Evolutionary conservation across 2,888 invertebrate genomes (phyloP).

Genomic region (Xylocampa areola): DNA sequence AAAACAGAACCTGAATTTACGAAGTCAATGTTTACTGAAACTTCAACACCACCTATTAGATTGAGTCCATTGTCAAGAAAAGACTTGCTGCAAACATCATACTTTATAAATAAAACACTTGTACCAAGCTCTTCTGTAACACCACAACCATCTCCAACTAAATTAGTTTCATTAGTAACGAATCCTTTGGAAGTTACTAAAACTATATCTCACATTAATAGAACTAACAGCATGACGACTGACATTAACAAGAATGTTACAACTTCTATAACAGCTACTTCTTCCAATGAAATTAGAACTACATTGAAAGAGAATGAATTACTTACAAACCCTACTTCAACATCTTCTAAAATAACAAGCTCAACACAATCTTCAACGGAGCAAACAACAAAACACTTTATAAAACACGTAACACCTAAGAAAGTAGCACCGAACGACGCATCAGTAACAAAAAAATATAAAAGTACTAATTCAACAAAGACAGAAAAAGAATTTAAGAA

Average conservation of each 20-base stretch:
- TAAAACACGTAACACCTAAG: conserved; percentile 48
- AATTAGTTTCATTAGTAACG: conserved; percentile 51
- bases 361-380: conserved; percentile 44
- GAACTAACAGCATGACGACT: conserved; percentile 86
- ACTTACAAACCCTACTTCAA: conserved; percentile 49
- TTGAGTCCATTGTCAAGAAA: conserved; percentile 44
- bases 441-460: conserved; percentile 45
- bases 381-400: conserved; percentile 55
- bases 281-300: conserved; percentile 64
- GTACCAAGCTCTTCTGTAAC: conserved; percentile 54
- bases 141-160: conserved; percentile 44
- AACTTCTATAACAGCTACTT: conserved; percentile 74
- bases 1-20: conserved; percentile 72
- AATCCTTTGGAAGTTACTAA: conserved; percentile 50
- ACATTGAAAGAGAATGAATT: conserved; percentile 46
- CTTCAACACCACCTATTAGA: conserved; percentile 64
- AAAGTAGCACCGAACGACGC: conserved; percentile 49
- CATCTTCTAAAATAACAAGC: conserved; percentile 38
- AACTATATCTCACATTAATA: conserved; percentile 63
- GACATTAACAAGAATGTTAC: conserved; percentile 72
- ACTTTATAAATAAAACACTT: conserved; percentile 33
- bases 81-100: conserved; percentile 31
- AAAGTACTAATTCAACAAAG: conserved; percentile 46
- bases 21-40: conserved; percentile 69
- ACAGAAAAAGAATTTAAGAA: conserved; percentile 55